Evolutionary conservation across 2,888 invertebrate species (phyloP), one percentile per base, ranked within the genome.

Genomic region (Ptilodon capucinus): DNA sequence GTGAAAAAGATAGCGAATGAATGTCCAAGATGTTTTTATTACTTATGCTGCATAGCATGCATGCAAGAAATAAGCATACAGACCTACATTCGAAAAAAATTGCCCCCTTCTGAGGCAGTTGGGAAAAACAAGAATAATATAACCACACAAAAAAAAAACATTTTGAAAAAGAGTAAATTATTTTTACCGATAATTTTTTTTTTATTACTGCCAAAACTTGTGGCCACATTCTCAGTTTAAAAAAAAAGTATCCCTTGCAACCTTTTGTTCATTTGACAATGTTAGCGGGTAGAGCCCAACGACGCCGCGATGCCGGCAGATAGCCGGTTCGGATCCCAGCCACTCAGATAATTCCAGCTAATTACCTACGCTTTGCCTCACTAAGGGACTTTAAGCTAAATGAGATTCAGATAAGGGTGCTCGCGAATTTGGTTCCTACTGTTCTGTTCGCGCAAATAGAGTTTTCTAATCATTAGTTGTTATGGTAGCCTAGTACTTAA

Each of bases 271-370:
- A 62, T 60, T 54, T 54, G 57, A 74, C 76, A 79, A 76, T 74
- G 80, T 76, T 57, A 64, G 51, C 44, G 68, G 68, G 67, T 64
- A 68, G 59, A 48, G 48, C 52, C 59, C 54, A 79, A 64, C 86
- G 79, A 64, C 86, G 82, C 81, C 83, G 64, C 69, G 85, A 86
- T 86, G 85, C 56, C 81, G 81, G 68, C 64, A 60, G 86, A 86
- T 87, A 84, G 76, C 62, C 43, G 58, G 73, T 78, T 80, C 76
- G 73, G 79, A 58, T 66, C 71, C 66, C 52, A 71, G 60, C 65
- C 64, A 65, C 54, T 78, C 76, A 75, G 81, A 85, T 84, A 81
- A 78, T 79, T 76, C 71, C 70, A 64, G 59, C 78, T 86, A 85
- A 86, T 86, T 86, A 84, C 79, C 66, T 57, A 56, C 68, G 71